Percentiles rank a stretch among this genome's conserved stretches.
Evolutionary conservation across 2,113 vertebrate species (phyloP).

Genomic region (Tricholaema leucomelas): DNA sequence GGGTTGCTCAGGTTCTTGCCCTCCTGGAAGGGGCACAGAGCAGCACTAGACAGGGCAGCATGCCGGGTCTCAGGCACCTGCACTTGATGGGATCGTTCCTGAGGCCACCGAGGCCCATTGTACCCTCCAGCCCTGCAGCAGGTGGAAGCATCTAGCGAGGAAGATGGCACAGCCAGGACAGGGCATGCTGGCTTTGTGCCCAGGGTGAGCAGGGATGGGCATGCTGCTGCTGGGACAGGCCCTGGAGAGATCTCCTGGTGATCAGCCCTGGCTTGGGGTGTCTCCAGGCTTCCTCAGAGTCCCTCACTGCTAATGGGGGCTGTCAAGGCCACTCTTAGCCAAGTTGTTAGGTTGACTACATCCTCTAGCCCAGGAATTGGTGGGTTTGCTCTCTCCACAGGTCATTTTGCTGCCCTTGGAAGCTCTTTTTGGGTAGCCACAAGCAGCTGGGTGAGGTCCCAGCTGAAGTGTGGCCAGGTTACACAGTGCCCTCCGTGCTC

Average conservation of each 20-base stretch:
- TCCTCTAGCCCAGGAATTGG: not conserved
- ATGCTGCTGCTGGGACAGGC: not conserved
- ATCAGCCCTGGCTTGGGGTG: no score
- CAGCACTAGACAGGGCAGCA: rapidly evolving
- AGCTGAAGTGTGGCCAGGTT: not conserved
- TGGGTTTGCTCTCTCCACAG: not conserved
- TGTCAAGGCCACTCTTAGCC: not conserved
- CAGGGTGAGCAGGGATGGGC: not conserved
- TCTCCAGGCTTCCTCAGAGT: not conserved
- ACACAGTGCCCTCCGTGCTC: not conserved
- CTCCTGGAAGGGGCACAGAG: rapidly evolving
- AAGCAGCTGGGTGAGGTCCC: no score
- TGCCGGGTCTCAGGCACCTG: rapidly evolving
- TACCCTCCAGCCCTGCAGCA: not conserved
- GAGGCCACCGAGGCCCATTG: not conserved
- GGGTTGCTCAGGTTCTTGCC: not conserved
- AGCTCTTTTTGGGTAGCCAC: not conserved
- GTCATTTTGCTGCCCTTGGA: not conserved
- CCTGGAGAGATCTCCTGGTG: not conserved
- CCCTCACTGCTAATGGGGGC: no score
- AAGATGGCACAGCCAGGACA: not conserved
- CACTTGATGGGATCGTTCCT: rapidly evolving
- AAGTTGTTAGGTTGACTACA: not conserved
- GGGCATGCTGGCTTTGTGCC: not conserved
- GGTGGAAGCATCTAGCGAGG: not conserved